Percentiles rank a stretch among this genome's conserved stretches.
phyloP scores from a whole-genome alignment of 2,113 vertebrate genomes.

The Chrysemys picta region DNA sequence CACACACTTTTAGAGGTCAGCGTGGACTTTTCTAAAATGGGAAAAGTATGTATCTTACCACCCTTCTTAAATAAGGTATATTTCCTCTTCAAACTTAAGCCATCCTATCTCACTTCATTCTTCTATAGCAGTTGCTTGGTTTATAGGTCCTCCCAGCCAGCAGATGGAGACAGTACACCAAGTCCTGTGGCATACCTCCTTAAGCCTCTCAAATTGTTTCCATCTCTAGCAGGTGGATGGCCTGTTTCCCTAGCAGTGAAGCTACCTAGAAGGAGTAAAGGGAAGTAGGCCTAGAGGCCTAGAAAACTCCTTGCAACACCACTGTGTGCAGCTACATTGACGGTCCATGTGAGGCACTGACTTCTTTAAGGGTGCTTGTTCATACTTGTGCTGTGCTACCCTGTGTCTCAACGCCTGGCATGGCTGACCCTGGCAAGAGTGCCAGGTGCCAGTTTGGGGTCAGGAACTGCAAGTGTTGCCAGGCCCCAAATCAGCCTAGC shows the following conservation, averaged over 20 bases:
- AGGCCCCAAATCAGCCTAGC: background rate
- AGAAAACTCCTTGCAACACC: background rate
- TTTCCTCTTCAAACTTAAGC: background rate
- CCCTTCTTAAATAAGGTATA: background rate
- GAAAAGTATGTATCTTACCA: background rate
- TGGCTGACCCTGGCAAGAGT: background rate
- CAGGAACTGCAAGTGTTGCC: background rate
- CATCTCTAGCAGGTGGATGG: background rate
- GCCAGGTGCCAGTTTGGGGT: background rate
- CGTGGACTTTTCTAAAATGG: background rate
- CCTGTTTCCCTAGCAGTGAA: background rate
- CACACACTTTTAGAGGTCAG: background rate
- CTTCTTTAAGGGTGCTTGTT: background rate
- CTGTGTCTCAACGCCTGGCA: fast-evolving
- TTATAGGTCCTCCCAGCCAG: background rate
- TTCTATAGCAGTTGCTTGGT: fast-evolving
- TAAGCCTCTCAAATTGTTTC: background rate
- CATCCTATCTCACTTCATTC: background rate
- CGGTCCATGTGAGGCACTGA: background rate
- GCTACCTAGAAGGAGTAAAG: background rate
- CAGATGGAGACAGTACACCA: background rate
- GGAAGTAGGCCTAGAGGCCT: background rate
- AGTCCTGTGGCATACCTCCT: background rate
- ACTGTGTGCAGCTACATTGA: fast-evolving
- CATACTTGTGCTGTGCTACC: fast-evolving